These are phyloP conservation scores for Caenorhabditis briggsae DNA, from an alignment of 1,140 invertebrate genomes.

Conservation along the genomic window DNA sequence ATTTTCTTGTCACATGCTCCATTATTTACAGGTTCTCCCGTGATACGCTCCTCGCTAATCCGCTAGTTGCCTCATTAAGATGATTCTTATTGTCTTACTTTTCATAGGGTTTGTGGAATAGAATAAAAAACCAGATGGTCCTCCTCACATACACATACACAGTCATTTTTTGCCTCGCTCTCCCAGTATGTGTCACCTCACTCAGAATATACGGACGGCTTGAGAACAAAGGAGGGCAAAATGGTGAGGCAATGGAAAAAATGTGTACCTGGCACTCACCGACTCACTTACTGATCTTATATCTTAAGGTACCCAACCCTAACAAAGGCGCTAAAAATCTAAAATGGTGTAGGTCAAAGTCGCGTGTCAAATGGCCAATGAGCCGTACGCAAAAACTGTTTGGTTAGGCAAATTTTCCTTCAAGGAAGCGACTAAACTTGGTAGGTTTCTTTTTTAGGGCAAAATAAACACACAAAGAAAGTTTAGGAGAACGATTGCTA, in stretches of 20 bases:
- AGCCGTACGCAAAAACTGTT: constrained; percentile 53
- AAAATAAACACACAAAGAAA: background rate
- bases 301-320: constrained; percentile 12
- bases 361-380: constrained; percentile 53
- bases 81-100: no score
- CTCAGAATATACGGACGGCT: constrained; percentile 9
- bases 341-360: constrained; percentile 1
- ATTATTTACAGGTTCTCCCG: background rate
- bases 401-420: constrained; percentile 38
- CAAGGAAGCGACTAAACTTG: background rate
- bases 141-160: background rate
- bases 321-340: constrained; percentile 38
- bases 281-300: constrained; percentile 50
- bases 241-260: background rate
- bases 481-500: background rate
- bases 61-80: constrained; percentile 28
- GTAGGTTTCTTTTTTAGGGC: background rate
- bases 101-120: no score
- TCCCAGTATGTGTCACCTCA: constrained; percentile 25
- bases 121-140: constrained; percentile 11
- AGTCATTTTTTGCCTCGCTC: constrained; percentile 47
- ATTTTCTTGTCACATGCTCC: constrained; percentile 10
- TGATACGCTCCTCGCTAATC: background rate
- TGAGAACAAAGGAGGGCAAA: constrained; percentile 48
- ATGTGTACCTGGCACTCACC: constrained; percentile 51